Conservation (phyloP, 2,113 vertebrate species). For the Engystomops pustulosus region DNA sequence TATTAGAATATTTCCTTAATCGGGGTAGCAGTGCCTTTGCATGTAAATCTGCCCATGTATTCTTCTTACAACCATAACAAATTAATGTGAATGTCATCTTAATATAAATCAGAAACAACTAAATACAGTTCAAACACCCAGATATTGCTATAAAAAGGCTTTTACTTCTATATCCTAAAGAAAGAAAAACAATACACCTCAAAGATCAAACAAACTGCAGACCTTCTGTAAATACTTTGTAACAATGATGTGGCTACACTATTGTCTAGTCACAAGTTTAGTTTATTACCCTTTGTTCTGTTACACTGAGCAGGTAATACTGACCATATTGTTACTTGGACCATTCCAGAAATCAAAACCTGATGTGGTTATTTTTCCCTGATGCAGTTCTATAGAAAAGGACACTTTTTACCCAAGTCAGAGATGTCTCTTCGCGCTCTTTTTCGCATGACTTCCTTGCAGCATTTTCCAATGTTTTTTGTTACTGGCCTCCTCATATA, state of each 20-base stretch:
- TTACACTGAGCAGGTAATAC: background rate
- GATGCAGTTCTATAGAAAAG: background rate
- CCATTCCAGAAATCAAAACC: background rate
- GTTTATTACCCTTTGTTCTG: conserved; percentile 20
- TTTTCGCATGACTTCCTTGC: background rate
- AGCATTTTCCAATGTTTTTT: background rate
- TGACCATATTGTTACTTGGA: background rate
- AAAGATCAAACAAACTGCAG: background rate
- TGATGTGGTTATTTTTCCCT: too few relatives aligned
- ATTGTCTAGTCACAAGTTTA: background rate
- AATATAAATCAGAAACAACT: too few relatives aligned
- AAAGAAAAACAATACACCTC: background rate
- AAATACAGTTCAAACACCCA: background rate
- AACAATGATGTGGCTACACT: background rate
- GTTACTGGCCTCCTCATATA: background rate
- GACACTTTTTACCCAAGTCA: too few relatives aligned
- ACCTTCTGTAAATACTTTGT: background rate
- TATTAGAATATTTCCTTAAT: too few relatives aligned
- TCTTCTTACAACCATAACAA: too few relatives aligned
- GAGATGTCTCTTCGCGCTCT: background rate
- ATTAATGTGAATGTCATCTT: too few relatives aligned
- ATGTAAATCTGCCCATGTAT: too few relatives aligned
- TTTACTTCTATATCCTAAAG: too few relatives aligned
- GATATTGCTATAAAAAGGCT: background rate
- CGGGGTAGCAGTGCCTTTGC: too few relatives aligned